Conservation (phyloP, 2,888 invertebrate species). For the Hydriomena furcata region DNA sequence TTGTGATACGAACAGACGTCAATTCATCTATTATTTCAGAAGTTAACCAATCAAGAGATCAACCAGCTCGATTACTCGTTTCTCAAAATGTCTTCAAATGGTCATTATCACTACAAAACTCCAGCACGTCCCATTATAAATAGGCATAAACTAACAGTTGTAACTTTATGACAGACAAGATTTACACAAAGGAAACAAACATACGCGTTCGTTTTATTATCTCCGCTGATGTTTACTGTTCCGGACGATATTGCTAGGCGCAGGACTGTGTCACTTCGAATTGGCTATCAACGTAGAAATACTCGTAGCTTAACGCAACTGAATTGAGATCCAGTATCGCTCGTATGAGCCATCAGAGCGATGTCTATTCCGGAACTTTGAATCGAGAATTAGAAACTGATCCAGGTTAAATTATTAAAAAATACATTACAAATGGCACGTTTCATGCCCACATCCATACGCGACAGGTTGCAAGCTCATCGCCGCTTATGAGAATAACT, state of each 20-base stretch:
- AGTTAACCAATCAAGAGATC: too few species aligned
- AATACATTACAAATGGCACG: too few species aligned
- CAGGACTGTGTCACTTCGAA: conserved; percentile 8
- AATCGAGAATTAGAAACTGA: too few species aligned
- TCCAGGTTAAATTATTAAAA: too few species aligned
- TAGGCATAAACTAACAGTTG: conserved; percentile 40
- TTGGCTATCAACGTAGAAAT: background rate
- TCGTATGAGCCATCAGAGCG: too few species aligned
- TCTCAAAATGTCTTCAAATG: background rate
- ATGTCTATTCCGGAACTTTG: too few species aligned
- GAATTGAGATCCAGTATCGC: background rate
- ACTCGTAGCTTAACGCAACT: background rate
- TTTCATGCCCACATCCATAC: too few species aligned
- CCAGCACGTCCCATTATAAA: conserved; percentile 6
- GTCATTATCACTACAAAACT: background rate
- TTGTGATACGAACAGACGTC: too few species aligned
- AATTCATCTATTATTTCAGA: too few species aligned
- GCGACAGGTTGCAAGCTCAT: too few species aligned
- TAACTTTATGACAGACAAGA: conserved; percentile 54
- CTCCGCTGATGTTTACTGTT: conserved; percentile 60
- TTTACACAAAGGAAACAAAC: conserved; percentile 55
- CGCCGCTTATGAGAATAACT: too few species aligned
- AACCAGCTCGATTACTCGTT: too few species aligned
- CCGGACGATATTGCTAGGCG: conserved; percentile 39
- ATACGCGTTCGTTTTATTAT: conserved; percentile 60